A percentile compares a stretch with the other conserved stretches of the same genome.
Evolutionary conservation across 2,797 vertebrate genomes (phyloP).

Genomic region (Lateolabrax maculatus): DNA sequence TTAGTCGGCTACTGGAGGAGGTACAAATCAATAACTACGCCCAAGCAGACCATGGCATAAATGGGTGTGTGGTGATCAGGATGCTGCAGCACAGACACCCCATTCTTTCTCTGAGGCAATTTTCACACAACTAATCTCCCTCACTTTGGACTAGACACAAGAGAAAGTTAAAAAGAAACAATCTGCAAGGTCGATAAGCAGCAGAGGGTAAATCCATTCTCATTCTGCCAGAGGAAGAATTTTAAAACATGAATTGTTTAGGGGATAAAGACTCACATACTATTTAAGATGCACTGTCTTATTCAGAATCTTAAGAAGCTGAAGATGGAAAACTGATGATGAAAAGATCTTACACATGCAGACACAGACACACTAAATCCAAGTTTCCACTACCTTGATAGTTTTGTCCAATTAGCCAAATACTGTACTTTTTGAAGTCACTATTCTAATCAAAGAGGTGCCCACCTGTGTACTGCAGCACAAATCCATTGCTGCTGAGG

Average conservation of each 20-base stretch:
- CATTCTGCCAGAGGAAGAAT: conserved; percentile 49
- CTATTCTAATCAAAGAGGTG: not conserved
- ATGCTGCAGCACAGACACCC: conserved; percentile 38
- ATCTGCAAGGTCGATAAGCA: conserved; percentile 71
- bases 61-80: conserved; percentile 48
- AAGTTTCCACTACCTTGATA: not conserved
- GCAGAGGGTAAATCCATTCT: conserved; percentile 66
- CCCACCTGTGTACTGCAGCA: conserved; percentile 96
- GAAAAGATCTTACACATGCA: conserved; percentile 2
- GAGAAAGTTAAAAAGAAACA: conserved; percentile 69
- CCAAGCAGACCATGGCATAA: conserved; percentile 42
- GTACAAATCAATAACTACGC: conserved; percentile 65
- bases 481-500: conserved; percentile 95
- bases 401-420: conserved; percentile 25
- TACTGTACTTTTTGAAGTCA: not conserved
- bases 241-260: conserved; percentile 60
- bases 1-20: conserved; percentile 54
- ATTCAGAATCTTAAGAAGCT: conserved; percentile 25
- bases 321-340: not conserved
- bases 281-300: conserved; percentile 52
- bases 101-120: conserved; percentile 60
- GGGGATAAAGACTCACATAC: conserved; percentile 39
- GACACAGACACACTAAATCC: conserved; percentile 6
- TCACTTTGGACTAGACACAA: conserved; percentile 63
- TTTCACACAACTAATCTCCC: conserved; percentile 67